Evolutionary conservation across 2,113 vertebrate species (phyloP).

Genomic region (Numida meleagris): DNA sequence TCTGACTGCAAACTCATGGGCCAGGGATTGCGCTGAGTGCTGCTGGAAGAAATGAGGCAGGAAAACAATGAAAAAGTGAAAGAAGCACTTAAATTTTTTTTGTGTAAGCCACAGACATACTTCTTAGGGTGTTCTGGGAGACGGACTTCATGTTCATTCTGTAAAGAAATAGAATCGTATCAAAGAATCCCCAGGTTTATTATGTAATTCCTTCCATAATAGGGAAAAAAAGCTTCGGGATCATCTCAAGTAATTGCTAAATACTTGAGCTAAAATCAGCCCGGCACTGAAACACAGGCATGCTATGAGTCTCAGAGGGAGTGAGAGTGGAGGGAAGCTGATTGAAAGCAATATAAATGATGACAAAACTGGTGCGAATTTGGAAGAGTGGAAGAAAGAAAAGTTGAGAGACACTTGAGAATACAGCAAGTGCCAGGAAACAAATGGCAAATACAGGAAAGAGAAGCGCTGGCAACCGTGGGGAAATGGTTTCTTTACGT

Average conservation of each 20-base stretch:
- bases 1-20: not conserved
- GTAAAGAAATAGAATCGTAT: not conserved
- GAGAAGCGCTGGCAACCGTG: not conserved
- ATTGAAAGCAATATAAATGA: not conserved
- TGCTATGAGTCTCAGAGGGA: not conserved
- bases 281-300: not conserved
- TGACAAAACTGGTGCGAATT: not conserved
- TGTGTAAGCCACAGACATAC: not conserved
- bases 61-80: constrained; percentile 23
- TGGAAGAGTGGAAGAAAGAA: not conserved
- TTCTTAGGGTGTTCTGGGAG: not conserved
- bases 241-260: not conserved
- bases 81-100: not conserved
- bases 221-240: not conserved
- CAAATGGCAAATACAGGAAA: not conserved
- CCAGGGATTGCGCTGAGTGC: constrained; percentile 14
- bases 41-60: constrained; percentile 8
- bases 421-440: not conserved
- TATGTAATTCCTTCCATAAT: not conserved
- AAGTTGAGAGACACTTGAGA: not conserved
- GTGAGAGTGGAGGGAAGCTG: not conserved
- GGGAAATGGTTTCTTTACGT: constrained; percentile 1
- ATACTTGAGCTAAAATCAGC: not conserved
- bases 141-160: not conserved
- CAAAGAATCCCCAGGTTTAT: not conserved